Percentiles rank a stretch among this genome's conserved stretches.
phyloP scores from a whole-genome alignment of 2,797 vertebrate species.

The Tauraco hartlaubi region DNA sequence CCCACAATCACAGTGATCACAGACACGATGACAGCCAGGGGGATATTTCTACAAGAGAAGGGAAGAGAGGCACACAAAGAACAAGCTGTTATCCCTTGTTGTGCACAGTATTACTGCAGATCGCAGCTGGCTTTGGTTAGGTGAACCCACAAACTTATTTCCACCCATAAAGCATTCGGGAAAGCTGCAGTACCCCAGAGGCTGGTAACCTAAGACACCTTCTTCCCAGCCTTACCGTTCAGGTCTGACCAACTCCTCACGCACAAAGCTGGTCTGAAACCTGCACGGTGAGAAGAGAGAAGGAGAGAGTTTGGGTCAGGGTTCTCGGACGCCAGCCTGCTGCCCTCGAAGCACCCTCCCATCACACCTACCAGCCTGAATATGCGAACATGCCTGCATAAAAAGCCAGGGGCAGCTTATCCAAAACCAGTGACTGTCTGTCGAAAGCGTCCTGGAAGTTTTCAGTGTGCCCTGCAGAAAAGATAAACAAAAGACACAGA shows the following conservation, averaged over 20 bases:
- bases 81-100: neutral
- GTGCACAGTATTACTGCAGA: neutral
- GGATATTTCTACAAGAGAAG: slow-evolving; percentile 69
- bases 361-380: slow-evolving; percentile 86
- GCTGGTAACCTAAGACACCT: neutral
- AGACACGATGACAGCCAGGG: slow-evolving; percentile 77
- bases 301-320: neutral
- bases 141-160: neutral
- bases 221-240: slow-evolving; percentile 83
- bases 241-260: slow-evolving; percentile 90
- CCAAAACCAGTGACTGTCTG: slow-evolving; percentile 76
- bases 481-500: neutral
- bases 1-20: slow-evolving; percentile 73
- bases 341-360: rapidly evolving
- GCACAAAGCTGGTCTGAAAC: slow-evolving; percentile 91
- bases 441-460: slow-evolving; percentile 89
- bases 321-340: neutral
- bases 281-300: slow-evolving; percentile 66
- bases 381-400: slow-evolving; percentile 92
- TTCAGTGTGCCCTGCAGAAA: slow-evolving; percentile 82
- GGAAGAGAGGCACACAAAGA: neutral
- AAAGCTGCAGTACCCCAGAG: rapidly evolving
- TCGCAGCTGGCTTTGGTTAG: neutral
- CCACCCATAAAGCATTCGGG: neutral
- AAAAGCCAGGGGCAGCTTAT: slow-evolving; percentile 90